Evolutionary conservation across 2,797 vertebrate species (phyloP), one percentile per base, ranked within the genome.

Genomic region (Glyptemys insculpta): DNA sequence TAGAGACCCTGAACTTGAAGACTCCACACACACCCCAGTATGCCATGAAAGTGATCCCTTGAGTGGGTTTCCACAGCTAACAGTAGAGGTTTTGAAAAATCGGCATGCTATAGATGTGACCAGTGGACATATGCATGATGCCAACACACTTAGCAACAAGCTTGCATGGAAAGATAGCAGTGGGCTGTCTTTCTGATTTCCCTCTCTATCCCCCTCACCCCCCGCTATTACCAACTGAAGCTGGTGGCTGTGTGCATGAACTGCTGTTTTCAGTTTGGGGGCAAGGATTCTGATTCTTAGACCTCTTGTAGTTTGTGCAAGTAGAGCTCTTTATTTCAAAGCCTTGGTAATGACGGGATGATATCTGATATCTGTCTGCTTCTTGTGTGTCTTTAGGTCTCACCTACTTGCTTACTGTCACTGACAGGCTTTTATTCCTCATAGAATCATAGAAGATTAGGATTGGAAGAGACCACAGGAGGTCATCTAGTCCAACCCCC

Each of bases 41-140:
- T 44, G 25, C 12, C 27, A 2, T 16, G 79, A 41, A 44, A 72
- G 16, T 89, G 44, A 8, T 81, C n/a, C 3, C 31, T 62, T 62
- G 29, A 62, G 57, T 31, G 57, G 29, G 29, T 83, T 74, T 85
- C 56, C 21, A 19, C n/a, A 31, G 65, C 23, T 83, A n/a, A 25
- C 12, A 37, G 10, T 5, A 37, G 7, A 87, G 49, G 47, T n/a
- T 41, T 86, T 50, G 49, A 50, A 50, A 50, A 50, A 50, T 50
- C 12, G 41, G 2, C 1, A 0, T 12, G 4, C 59, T 19, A 9
- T 0, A 0, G 34, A 4, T 56, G 37, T 27, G 21, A 1, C 8
- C 27, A 15, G 12, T 79, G 56, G 6, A 4, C 34, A 3, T 12
- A 1, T 16, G 57, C 12, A 57, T 27, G 57, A 31, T 62, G 29